Evolutionary conservation across 2,888 invertebrate genomes (phyloP), one percentile per base, ranked within the genome.

Genomic region (Fragum fragum): DNA sequence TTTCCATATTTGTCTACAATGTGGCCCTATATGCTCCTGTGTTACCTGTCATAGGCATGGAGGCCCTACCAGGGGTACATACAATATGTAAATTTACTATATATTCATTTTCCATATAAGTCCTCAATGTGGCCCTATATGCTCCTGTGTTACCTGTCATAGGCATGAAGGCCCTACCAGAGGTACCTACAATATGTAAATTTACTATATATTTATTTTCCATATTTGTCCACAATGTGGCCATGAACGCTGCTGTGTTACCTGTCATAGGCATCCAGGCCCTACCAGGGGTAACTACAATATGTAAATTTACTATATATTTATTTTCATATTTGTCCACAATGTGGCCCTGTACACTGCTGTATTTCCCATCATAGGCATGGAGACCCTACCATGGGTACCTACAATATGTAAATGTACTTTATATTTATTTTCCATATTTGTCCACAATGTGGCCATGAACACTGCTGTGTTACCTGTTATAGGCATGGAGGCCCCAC

Each of bases 1-100:
- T 97, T 92, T 98, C 98, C 91, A 99, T 96, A 89, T 97, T 98
- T 81, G 97, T 96, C 98, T 98, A 99, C 6, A 99, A 96, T 91
- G 97, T 95, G 55, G 95, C 96, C 81, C 96, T 94, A 89, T 96
- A 92, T 72, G 96, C 95, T 36, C 96, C 95, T 9, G 95, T 95
- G 86, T 96, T 95, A 11, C 96, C 96, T 57, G 95, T 95, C 0
- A 95, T 94, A 7, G 96, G 96, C 90, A 96, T 95, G 47, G 96
- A 95, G 0, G 96, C 96, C 90, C 96, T 94, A 5, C 96, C 96
- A 18, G 94, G 94, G 0, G 91, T 93, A 59, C 90, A 93, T 92
- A 86, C 18, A 11, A 76, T 42, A 47, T 42, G n/a, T 96, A 89
- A n/a, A n/a, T n/a, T n/a, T n/a, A n/a, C n/a, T n/a, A n/a, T n/a